Base-by-base conservation (phyloP, 2,888 invertebrate species). In the Piscicola geometra region DNA sequence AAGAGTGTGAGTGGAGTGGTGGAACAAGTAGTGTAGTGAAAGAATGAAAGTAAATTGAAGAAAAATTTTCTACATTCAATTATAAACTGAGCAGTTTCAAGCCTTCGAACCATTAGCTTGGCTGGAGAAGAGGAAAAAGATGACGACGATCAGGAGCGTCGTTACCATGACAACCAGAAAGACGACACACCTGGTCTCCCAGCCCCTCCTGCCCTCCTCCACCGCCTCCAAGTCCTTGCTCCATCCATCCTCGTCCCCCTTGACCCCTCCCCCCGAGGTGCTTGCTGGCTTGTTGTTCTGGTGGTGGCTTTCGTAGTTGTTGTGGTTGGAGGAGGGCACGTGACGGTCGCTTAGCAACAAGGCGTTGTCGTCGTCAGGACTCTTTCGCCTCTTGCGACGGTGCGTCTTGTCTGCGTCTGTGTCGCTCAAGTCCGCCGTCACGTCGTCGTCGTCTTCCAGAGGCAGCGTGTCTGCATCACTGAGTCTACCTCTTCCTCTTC, bases 151-250 rank as follows among this genome's bases (percentile, higher is more conserved):
- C 1, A 77, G 73, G n/a, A 78, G 71, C 47, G 78, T 35, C 9
- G 72, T 50, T 21, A 78, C 36, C 47, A 78, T 35, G 21, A 78
- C 60, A 5, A 78, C 70, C 2, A 76, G 69, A 30, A 78, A 47
- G 12, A 77, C 71, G 28, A 76, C 60, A 52, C 78, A 78, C 0
- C 76, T 76, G 30, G 73, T 70, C 41, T 78, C 78, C 77, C 77
- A 78, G 18, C 68, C 69, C 36, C 73, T 78, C 69, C 77, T 78
- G 2, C n/a, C 33, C 35, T 73, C 73, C 15, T 69, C 70, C 67
- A 75, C 76, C 12, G 71, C 36, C n/a, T 76, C 76, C 41, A 76
- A 30, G n/a, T 76, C 76, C 64, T 76, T 76, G 71, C 76, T 76
- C 76, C 76, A 76, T 18, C 71, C 30, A 32, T 76, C 76, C 0